Evolutionary conservation across 2,797 vertebrate species (phyloP).

Genomic region (Brachyalestes nurse): DNA sequence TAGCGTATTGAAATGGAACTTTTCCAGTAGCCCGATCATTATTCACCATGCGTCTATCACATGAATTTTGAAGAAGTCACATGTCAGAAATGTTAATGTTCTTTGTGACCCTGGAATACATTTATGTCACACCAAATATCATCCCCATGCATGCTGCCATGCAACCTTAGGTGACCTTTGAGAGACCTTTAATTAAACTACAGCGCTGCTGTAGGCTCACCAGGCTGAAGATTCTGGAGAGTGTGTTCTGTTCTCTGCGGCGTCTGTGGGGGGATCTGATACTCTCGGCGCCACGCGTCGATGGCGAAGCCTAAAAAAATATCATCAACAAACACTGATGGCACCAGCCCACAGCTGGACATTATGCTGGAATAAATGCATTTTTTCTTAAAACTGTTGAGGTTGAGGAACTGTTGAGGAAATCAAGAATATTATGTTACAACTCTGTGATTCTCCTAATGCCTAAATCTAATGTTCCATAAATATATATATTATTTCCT

Average conservation of each 20-base stretch:
- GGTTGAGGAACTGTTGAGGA: no score
- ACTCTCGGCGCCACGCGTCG: slow-evolving; percentile 73
- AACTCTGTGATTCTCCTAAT: no score
- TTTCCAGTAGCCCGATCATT: neutral
- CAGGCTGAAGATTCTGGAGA: slow-evolving; percentile 85
- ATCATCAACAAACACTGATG: slow-evolving; percentile 47
- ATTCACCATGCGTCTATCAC: neutral
- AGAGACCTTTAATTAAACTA: slow-evolving; percentile 8
- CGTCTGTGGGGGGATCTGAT: slow-evolving; percentile 78
- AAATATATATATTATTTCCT: no score
- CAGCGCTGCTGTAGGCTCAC: slow-evolving; percentile 69
- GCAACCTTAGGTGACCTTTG: slow-evolving; percentile 4
- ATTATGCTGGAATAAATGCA: neutral
- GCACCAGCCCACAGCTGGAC: neutral
- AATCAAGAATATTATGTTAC: no score
- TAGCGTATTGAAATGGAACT: no score
- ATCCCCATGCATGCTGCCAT: neutral
- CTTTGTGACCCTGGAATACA: neutral
- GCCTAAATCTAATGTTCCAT: no score
- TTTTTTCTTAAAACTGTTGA: neutral
- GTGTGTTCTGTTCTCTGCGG: slow-evolving; percentile 80
- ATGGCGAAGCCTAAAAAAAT: slow-evolving; percentile 54
- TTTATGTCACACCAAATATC: neutral
- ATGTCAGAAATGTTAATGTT: neutral
- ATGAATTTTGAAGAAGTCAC: neutral